phyloP scores from a whole-genome alignment of 2,113 vertebrate species.

The Megaceryle maxima region DNA sequence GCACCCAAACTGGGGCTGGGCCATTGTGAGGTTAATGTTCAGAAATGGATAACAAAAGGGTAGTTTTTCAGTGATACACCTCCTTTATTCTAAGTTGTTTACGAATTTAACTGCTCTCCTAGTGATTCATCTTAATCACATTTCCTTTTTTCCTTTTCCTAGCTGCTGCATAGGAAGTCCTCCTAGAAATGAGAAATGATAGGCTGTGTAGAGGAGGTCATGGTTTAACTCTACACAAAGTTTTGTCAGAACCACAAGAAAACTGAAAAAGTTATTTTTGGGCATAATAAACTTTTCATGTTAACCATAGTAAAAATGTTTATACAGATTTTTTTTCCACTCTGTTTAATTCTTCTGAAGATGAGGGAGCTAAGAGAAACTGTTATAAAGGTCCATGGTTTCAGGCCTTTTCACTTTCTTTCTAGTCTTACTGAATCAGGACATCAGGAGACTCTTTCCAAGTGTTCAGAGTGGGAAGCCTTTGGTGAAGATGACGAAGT shows the following conservation, averaged over 20 bases:
- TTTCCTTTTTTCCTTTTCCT: background rate
- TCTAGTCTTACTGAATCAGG: slow-evolving; percentile 3
- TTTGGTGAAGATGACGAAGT: background rate
- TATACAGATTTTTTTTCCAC: background rate
- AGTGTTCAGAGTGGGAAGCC: slow-evolving; percentile 9
- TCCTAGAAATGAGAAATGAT: background rate
- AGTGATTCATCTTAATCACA: background rate
- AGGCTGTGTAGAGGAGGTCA: background rate
- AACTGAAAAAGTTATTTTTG: background rate
- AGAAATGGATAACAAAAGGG: background rate
- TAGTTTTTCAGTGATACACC: background rate
- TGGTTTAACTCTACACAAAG: background rate
- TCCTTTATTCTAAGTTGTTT: background rate
- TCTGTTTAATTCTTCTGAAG: background rate
- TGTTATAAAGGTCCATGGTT: background rate
- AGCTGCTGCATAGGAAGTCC: background rate
- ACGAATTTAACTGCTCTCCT: background rate
- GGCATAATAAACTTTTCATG: background rate
- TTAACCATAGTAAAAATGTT: background rate
- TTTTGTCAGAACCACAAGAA: background rate
- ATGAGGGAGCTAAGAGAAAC: background rate
- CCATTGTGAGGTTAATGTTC: background rate
- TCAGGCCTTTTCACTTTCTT: background rate
- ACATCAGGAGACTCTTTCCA: background rate
- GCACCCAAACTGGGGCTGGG: background rate